Evolutionary conservation across 1,140 invertebrate species (phyloP).

Genomic region (Polyergus mexicanus): DNA sequence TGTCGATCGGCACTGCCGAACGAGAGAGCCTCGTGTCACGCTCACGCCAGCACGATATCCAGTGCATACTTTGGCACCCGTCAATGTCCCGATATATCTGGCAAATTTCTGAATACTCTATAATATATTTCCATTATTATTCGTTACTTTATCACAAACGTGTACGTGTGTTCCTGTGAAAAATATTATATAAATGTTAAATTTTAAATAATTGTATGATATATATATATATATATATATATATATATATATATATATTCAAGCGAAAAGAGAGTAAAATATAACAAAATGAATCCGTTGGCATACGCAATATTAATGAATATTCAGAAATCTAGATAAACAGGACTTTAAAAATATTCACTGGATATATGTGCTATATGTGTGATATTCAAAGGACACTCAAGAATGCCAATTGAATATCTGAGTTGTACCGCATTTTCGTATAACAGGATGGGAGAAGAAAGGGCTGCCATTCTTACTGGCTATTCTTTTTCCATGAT

Average conservation of each 20-base stretch:
- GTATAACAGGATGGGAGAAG: conserved; percentile 15
- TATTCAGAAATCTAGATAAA: conserved; percentile 1
- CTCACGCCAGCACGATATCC: conserved; percentile 1
- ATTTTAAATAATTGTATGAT: no score
- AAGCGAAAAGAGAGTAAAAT: no score
- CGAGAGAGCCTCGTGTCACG: not conserved
- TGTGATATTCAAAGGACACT: conserved; percentile 17
- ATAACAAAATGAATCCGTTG: no score
- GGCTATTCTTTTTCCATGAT: conserved; percentile 52
- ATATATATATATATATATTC: no score
- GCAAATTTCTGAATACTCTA: not conserved
- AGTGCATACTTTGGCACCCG: not conserved
- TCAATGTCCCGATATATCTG: not conserved
- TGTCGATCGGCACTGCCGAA: conserved; percentile 26
- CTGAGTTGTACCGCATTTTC: not conserved
- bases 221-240: no score
- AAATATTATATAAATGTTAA: no score
- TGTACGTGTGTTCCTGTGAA: no score
- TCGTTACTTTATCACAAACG: no score
- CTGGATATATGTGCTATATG: conserved; percentile 6
- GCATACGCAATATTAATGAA: not conserved
- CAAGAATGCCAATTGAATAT: conserved; percentile 10
- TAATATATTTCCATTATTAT: not conserved
- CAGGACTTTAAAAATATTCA: not conserved
- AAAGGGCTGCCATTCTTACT: conserved; percentile 33